Base-by-base conservation (phyloP, 2,113 vertebrate species). In the Daphoenositta chrysoptera region DNA sequence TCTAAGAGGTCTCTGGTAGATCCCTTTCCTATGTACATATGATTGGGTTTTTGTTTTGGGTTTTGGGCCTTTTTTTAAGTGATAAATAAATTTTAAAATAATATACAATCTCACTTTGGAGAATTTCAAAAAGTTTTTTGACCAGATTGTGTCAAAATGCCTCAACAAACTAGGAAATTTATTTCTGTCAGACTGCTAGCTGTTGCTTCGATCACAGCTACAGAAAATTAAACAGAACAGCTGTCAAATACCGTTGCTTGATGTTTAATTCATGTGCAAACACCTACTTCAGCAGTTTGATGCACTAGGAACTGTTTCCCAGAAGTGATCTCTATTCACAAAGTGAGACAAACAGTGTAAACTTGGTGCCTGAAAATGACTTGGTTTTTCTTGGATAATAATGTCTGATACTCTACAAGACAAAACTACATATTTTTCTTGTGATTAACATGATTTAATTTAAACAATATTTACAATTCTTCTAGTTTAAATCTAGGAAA, bases 221-320 rank as follows among this genome's bases (percentile, higher is more conserved):
- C 44, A 87, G 75, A 87, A 92, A 95, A 93, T 90, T 87, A 85
- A 95, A 85, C 18, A 65, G 19, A 90, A 66, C 35, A 75, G 30
- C 75, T 94, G 77, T 89, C 77, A 91, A 84, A 89, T 39, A 81
- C 8, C 35, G 21, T 64, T 3, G 4, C 19, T 75, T 82, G 60
- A 94, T 84, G 93, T 65, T 93, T 94, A 91, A 93, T 91, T 93
- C 87, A 91, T 84, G 39, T 70, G 44, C 51, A 75, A 91, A 89
- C 81, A 84, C 42, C 63, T 77, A 69, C 45, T 83, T 37, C 57
- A 68, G 35, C 9, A 56, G 48, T 90, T 8, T 83, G 37, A 83
- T 81, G 60, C 39, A 57, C 71, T 53, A 73, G 68, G 61, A 83
- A 37, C 37, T n/a, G 15, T 57, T 77, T 87, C 60, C 51, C 60